Base-by-base conservation (phyloP, 2,797 vertebrate species). In the Alca torda region DNA sequence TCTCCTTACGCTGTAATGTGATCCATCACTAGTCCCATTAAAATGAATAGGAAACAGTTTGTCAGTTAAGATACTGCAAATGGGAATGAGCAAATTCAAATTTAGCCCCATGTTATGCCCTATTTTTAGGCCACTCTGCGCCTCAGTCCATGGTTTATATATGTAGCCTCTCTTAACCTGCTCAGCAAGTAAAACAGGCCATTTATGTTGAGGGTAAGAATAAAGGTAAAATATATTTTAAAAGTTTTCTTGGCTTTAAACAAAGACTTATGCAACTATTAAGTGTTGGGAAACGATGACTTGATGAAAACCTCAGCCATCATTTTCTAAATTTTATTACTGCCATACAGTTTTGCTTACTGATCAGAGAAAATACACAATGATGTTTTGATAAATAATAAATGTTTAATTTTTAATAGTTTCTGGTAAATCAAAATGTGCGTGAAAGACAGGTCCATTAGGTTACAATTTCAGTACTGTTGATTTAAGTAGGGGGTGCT, bases 361-460 rank as follows among this genome's bases (percentile, higher is more conserved):
- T 68, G 60, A 84, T 56, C 76, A 94, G 48, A 87, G 23, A 48
- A 94, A 84, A 79, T 13, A 63, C 13, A 81, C 18, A 87, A 50
- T 50, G 50, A 64, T 50, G 7, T 54, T 87, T 51, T 87, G 26
- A 80, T 90, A 82, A 91, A 95, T 88, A 96, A 88, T 85, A 73
- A 41, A 94, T 84, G 14, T 74, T 80, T 77, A 31, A 31, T 65
- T 89, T 90, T 80, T 74, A 84, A 46, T 31, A 59, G 50, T 74
- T 95, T 61, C 51, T 82, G 70, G 77, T 73, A 94, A 92, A 82
- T 78, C 53, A n/a, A 91, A 73, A 41, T 48, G 26, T 60, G 84
- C 28, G 73, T 65, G 31, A 94, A 87, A 81, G n/a, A 60, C 1
- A 59, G n/a, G 61, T 80, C 53, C 72, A 60, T 69, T 84, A 72